Evolutionary conservation across 2,113 vertebrate species (phyloP), one percentile per base, ranked within the genome.

Genomic region (Empidonax traillii): DNA sequence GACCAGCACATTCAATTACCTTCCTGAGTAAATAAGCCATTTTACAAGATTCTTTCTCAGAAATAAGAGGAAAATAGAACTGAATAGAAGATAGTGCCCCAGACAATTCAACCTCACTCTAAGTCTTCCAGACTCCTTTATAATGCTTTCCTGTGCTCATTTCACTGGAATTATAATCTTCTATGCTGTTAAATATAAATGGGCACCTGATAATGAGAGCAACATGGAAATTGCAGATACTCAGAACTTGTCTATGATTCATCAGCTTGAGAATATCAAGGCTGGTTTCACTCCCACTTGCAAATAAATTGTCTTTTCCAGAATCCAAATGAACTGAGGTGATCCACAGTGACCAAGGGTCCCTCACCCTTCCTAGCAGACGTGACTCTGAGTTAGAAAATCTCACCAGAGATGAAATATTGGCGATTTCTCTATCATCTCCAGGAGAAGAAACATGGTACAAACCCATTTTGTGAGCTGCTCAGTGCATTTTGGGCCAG

Each of bases 391-490:
- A 61, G 16, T 43, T 31, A 37, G 30, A 56, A 85, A 65, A 30
- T 59, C 17, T 43, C n/a, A n/a, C 41, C n/a, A 31, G 24, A 63
- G 21, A 4, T n/a, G 1, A 89, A 75, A 82, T 51, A 75, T 3
- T 51, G 21, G 9, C 1, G 1, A 46, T 49, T 74, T 53, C 39
- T 44, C 10, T 30, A n/a, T 10, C 5, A 12, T 43, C n/a, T 69
- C 15, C 31, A 52, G 39, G n/a, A 82, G 47, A 63, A 31, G 12
- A 72, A 85, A 51, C 15, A 59, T 5, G 7, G 3, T 30, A 3
- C 23, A 30, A 67, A 9, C 1, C 0, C 0, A 3, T 39, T n/a
- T 44, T 75, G 18, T 53, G 51, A 74, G 21, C 28, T 71, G 23
- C 27, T 44, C 68, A 74, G 10, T 19, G 8, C 14, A 74, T 78